Base-by-base conservation (phyloP, 1,140 invertebrate species). In the Muscidifurax raptorellus region DNA sequence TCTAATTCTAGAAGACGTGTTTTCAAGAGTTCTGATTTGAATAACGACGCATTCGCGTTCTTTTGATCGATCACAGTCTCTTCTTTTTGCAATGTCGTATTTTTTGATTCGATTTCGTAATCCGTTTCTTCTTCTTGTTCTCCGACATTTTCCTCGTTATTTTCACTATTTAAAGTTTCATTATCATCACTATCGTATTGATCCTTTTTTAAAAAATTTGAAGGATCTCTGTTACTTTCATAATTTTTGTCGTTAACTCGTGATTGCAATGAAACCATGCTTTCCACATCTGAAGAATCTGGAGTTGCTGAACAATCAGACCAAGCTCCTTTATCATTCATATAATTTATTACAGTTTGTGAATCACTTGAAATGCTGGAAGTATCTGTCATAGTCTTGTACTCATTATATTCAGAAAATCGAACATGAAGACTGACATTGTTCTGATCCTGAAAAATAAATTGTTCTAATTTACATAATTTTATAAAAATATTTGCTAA, bases 1-100 rank as follows among this genome's bases (percentile, higher is more conserved):
- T 96, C 95, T 40, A 96, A 89, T 89, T 96, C 95, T 77, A 92
- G 87, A 0, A 96, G 89, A 82, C 95, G 94, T n/a, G 90, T 93
- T 89, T 95, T 95, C 75, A 96, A 90, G 47, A 96, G 89, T 86
- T 95, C 94, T 66, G 94, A 94, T 86, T 95, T 95, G 32, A 93
- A 93, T 86, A 94, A 80, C 13, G 84, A 67, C 52, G n/a, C n/a
- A 47, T 44, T 76, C 36, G 75, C 71, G 71, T 67, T 76, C 27
- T 80, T 59, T 74, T 80, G n/a, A 28, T 81, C n/a, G 4, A 77
- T 69, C 28, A 66, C 22, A 44, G 32, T 69, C 0, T 76, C 64
- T 25, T 76, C 40, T 59, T 74, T 40, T 69, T 81, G 72, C 10
- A 84, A 40, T 40, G 66, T 79, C 22, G 32, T 27, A 77, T 83